Percentiles rank a stretch among this genome's conserved stretches.
Conservation (phyloP, 2,888 invertebrate species). For the Cephus rjabovi region DNA sequence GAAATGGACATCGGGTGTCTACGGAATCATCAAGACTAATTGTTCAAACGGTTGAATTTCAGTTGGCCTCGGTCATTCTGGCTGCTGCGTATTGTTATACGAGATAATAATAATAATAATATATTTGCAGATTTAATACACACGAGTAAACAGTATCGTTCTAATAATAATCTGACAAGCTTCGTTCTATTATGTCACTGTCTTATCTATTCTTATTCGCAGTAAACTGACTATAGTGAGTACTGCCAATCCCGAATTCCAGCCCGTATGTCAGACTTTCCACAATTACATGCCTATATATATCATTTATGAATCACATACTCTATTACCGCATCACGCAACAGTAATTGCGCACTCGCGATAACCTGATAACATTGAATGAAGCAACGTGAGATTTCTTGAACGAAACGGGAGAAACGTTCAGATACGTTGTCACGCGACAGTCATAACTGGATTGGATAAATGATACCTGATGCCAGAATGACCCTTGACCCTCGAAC, state of each 20-base stretch:
- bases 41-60: slow-evolving; percentile 25
- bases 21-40: not conserved
- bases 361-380: not conserved
- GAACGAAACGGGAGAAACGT: not conserved
- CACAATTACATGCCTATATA: too few species aligned
- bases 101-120: slow-evolving; percentile 13
- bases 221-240: too few species aligned
- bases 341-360: too few species aligned
- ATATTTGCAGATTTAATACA: slow-evolving; percentile 24
- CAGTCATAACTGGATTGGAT: not conserved
- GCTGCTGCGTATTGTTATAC: slow-evolving; percentile 28
- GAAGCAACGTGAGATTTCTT: slow-evolving; percentile 1
- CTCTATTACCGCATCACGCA: too few species aligned
- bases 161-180: too few species aligned
- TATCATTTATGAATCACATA: too few species aligned
- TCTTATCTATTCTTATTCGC: too few species aligned
- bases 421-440: not conserved
- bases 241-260: too few species aligned
- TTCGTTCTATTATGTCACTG: too few species aligned
- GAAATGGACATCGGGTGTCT: too few species aligned
- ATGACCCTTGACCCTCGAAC: slow-evolving; percentile 29
- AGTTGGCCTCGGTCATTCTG: slow-evolving; percentile 48
- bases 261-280: too few species aligned
- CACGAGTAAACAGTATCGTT: slow-evolving; percentile 32
- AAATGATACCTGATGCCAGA: slow-evolving; percentile 27